Evolutionary conservation across 2,797 vertebrate species (phyloP).

Genomic region (Rhincodon typus): DNA sequence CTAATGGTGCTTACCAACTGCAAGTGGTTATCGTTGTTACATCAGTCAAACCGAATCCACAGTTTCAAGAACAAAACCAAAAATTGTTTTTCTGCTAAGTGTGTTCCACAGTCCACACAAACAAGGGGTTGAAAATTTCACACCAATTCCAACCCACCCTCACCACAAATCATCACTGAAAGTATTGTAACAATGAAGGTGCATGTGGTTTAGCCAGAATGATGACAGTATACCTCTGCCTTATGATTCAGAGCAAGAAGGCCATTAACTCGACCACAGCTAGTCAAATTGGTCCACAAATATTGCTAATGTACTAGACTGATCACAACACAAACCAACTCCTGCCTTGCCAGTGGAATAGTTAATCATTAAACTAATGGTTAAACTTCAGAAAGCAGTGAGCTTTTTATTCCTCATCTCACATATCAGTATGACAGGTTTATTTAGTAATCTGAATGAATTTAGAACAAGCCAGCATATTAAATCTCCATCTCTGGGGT

Average conservation of each 20-base stretch:
- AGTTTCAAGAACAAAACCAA: background rate
- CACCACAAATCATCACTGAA: background rate
- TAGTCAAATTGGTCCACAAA: background rate
- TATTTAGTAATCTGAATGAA: constrained; percentile 29
- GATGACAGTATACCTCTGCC: background rate
- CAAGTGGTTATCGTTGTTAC: background rate
- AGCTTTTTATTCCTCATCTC: background rate
- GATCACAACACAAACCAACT: background rate
- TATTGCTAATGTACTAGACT: background rate
- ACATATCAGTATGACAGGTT: constrained; percentile 9
- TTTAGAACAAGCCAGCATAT: constrained; percentile 37
- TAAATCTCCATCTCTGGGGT: constrained; percentile 33
- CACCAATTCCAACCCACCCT: too few species aligned
- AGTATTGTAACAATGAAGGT: too few species aligned
- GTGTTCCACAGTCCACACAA: background rate
- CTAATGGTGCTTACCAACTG: background rate
- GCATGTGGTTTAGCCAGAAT: too few species aligned
- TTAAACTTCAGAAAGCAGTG: background rate
- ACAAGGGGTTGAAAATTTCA: background rate
- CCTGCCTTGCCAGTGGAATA: background rate
- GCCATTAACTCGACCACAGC: background rate
- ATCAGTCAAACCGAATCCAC: background rate
- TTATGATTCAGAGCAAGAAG: background rate
- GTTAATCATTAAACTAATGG: constrained; percentile 22
- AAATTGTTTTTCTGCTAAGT: background rate